Evolutionary conservation across 2,113 vertebrate species (phyloP), one percentile per base, ranked within the genome.

Genomic region (Pterophyllum scalare): DNA sequence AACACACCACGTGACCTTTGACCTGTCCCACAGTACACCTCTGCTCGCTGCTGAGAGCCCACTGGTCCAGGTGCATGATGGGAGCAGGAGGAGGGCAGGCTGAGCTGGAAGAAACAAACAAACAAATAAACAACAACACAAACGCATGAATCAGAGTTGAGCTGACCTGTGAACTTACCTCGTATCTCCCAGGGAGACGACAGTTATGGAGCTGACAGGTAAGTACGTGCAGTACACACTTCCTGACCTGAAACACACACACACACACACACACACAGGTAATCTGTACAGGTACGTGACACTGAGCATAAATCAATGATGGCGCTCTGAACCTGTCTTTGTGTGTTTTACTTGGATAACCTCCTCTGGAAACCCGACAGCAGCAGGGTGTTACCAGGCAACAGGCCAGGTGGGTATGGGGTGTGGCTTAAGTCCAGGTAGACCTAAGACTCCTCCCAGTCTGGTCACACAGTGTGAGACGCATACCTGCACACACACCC

Each of bases 321-420:
- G 46, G 46, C 17, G n/a, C 5, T 22, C 11, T 57, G 22, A 57
- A n/a, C 4, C 54, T 11, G 5, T 57, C 5, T 59, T 1, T 40
- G 72, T 70, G 79, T 77, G 59, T 26, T 20, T 86, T 62, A 95
- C 94, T 76, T 94, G 77, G 94, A 95, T 22, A 92, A 1, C 70
- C 33, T 95, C 74, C 96, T 96, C 89, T 97, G 96, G 87, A 97
- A 76, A n/a, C 87, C 91, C 31, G 93, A 94, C 60, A 97, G 88
- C n/a, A 95, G 84, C 67, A 97, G 26, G 1, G 82, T 94, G 87
- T 97, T 96, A 79, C 97, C 96, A 14, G 96, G 93, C 5, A 98
- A 91, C 85, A 97, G 89, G 7, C 96, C 97, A 82, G 93, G 75
- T 65, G 94, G 93, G 72, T 96, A 95, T 1, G 94, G 92, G 64